Base-by-base conservation (phyloP, 2,888 invertebrate species). In the Leucoma salicis region DNA sequence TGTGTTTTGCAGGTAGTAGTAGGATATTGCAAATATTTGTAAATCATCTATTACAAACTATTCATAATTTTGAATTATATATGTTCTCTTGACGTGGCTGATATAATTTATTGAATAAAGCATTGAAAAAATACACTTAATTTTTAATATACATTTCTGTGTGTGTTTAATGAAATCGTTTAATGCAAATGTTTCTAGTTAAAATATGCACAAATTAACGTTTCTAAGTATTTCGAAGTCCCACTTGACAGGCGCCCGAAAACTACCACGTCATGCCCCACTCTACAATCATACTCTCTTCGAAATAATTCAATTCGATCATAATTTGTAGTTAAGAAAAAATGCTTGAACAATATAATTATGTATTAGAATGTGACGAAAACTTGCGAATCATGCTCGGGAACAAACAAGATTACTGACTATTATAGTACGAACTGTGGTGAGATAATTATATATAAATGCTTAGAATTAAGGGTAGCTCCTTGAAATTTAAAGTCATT, bases 291-390 rank as follows among this genome's bases (percentile, higher is more conserved):
- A 86, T 75, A 71, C 68, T 63, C 78, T 81, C 78, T 78, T 81
- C 78, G 63, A 81, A 80, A 85, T 87, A 84, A 87, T 86, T 86
- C 74, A 68, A 70, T 75, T 76, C 79, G 73, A 74, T 79, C 74
- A 78, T 85, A 86, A 88, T 86, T 87, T 77, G 78, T 78, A 69
- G 73, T 63, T 68, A 70, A 83, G 79, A 86, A 86, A 85, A 86
- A 85, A 75, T 70, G 68, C 70, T 68, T 70, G 83, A 80, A 83
- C 82, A 80, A 83, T 82, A 77, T 86, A 88, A 88, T 88, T 88
- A 86, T 84, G 78, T 78, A 71, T 84, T 81, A 82, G 81, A 81
- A 87, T 85, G 86, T 82, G 73, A 82, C 78, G 53, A 63, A 74
- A 74, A 78, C 63, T 51, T 55, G 57, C 64, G 53, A 73, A 60